These are phyloP conservation scores for Anas georgica DNA, from an alignment of 2,797 vertebrate genomes.

Conservation along the genomic window DNA sequence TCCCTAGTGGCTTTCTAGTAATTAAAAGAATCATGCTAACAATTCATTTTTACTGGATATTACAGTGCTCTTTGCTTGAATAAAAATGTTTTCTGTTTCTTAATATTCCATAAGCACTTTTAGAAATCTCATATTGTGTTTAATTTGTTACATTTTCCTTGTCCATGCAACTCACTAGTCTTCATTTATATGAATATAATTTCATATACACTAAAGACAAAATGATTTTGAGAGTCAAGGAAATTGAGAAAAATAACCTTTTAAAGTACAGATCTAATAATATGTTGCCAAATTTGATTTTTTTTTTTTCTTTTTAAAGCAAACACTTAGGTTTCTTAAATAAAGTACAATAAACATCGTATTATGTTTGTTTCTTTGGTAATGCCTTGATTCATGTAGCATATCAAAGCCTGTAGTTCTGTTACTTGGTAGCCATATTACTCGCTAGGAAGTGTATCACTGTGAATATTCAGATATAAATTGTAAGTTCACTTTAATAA, in stretches of 20 bases:
- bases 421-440: not conserved
- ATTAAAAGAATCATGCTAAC: not conserved
- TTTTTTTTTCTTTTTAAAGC: not conserved
- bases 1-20: not conserved
- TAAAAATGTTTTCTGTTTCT: constrained; percentile 10
- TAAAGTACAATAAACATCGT: not conserved
- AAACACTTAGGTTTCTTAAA: not conserved
- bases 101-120: not conserved
- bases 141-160: constrained; percentile 12
- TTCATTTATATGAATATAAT: constrained; percentile 19
- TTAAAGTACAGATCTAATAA: not conserved
- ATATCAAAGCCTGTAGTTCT: not conserved
- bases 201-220: not conserved
- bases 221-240: not conserved
- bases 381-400: constrained; percentile 1
- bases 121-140: not conserved
- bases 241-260: not conserved
- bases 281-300: not conserved
- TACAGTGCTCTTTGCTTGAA: not conserved
- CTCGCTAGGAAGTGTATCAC: not conserved
- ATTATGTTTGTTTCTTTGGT: constrained; percentile 1
- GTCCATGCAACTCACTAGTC: not conserved
- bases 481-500: not conserved
- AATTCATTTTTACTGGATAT: not conserved
- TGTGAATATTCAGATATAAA: not conserved